Evolutionary conservation across 2,888 invertebrate genomes (phyloP).

Genomic region (Nasonovia ribisnigri): DNA sequence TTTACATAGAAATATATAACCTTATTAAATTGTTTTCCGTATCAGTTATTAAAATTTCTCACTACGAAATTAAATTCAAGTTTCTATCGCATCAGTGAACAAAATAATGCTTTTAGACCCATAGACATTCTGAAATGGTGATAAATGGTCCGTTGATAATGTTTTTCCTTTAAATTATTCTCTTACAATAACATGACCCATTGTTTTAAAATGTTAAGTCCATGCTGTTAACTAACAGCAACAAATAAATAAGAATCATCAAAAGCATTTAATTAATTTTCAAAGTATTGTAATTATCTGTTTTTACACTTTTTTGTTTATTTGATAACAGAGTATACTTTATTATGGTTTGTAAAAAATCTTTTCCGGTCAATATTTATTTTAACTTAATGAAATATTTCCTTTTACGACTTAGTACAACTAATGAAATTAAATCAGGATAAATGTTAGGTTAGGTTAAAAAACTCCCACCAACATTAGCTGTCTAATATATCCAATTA

Average conservation of each 20-base stretch:
- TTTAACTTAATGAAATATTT: neutral
- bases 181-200: neutral
- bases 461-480: neutral
- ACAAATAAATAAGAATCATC: neutral
- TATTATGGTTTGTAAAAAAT: neutral
- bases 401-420: neutral
- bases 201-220: constrained; percentile 47
- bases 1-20: neutral
- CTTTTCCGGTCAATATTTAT: neutral
- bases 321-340: neutral
- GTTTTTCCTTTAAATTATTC: constrained; percentile 47
- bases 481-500: neutral
- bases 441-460: neutral
- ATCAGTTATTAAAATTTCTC: neutral
- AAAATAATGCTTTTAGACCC: constrained; percentile 56
- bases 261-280: neutral
- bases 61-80: constrained; percentile 26
- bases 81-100: constrained; percentile 4
- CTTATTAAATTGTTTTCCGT: neutral
- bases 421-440: neutral
- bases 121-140: constrained; percentile 7
- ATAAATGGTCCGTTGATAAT: constrained; percentile 51
- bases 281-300: neutral
- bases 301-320: neutral
- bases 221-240: neutral